These are phyloP conservation scores for Polylopha cassiicola DNA, from an alignment of 2,888 invertebrate species.

Conservation along the genomic window DNA sequence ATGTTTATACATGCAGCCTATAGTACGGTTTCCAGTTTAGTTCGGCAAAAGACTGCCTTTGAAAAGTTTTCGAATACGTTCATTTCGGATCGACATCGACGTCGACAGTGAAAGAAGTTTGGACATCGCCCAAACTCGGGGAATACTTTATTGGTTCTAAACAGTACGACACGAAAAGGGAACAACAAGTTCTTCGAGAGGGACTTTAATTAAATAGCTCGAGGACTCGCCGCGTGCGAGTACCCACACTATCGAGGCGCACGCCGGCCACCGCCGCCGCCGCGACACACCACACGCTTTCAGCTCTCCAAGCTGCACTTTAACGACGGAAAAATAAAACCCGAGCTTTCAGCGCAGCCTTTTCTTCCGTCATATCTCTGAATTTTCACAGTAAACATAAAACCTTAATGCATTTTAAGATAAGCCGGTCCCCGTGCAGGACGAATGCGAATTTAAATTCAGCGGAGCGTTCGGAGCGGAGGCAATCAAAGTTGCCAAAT, in stretches of 20 bases:
- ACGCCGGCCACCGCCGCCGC: too few species aligned
- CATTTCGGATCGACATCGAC: slow-evolving; percentile 7
- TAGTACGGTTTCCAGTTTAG: slow-evolving; percentile 12
- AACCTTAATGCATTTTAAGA: slow-evolving; percentile 34
- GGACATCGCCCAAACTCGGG: slow-evolving; percentile 11
- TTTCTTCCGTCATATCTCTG: slow-evolving; percentile 4
- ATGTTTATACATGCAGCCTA: slow-evolving; percentile 7
- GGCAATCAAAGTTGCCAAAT: slow-evolving; percentile 63
- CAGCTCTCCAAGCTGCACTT: not conserved
- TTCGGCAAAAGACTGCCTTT: slow-evolving; percentile 9
- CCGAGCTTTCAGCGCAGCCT: not conserved
- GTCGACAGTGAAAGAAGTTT: slow-evolving; percentile 16
- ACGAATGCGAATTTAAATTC: slow-evolving; percentile 48
- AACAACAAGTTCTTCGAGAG: slow-evolving; percentile 10
- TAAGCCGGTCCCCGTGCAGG: slow-evolving; percentile 28
- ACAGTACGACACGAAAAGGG: slow-evolving; percentile 8
- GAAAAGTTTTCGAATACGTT: slow-evolving; percentile 12
- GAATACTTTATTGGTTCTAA: slow-evolving; percentile 23
- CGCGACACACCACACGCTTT: too few species aligned
- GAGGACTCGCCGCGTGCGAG: too few species aligned
- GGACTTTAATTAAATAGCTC: slow-evolving; percentile 19
- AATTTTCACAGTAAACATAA: slow-evolving; percentile 12
- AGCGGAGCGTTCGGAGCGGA: slow-evolving; percentile 31
- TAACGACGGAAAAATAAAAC: slow-evolving; percentile 2
- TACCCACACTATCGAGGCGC: too few species aligned